Evolutionary conservation across 1,140 invertebrate species (phyloP), one percentile per base, ranked within the genome.

Genomic region (Solenopsis invicta): DNA sequence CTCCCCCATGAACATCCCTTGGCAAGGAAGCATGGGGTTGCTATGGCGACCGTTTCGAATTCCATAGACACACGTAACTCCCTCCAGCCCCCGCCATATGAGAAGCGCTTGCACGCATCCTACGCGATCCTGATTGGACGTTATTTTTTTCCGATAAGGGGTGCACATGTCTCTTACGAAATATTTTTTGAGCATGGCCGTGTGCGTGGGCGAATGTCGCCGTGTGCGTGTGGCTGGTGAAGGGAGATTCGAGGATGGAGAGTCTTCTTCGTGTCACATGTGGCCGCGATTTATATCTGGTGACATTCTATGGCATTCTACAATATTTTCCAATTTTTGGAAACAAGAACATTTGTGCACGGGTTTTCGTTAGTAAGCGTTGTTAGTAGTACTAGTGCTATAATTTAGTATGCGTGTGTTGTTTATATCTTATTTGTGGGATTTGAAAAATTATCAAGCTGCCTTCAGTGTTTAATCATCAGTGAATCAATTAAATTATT

Each of bases 91-190:
- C 37, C 84, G 56, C 72, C 80, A 61, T 75, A 77, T 56, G 81
- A 82, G 62, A 61, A 62, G 37, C 86, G 91, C 66, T 87, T 91
- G 91, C 92, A 94, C 92, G 90, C 92, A 90, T 92, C 89, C 90
- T 89, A 90, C 91, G 48, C 64, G 93, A 75, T 91, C 92, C 93
- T 94, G 94, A 95, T 95, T 95, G 94, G 94, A 88, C 93, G 93
- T 93, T 93, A 94, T 94, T 95, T 94, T 94, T 94, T 93, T 85
- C 91, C 94, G 93, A 94, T 94, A 94, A 94, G 94, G 80, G 93
- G 92, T 90, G 92, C 92, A 93, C 91, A 92, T 92, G 93, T 89
- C 87, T 92, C 91, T 80, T 87, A 85, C 87, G 66, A 71, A 75
- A 77, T 59, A 69, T 52, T 90, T 74, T 89, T 87, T 81, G 76